Conservation (phyloP, 2,888 invertebrate genomes). For the Pheosia gnoma region DNA sequence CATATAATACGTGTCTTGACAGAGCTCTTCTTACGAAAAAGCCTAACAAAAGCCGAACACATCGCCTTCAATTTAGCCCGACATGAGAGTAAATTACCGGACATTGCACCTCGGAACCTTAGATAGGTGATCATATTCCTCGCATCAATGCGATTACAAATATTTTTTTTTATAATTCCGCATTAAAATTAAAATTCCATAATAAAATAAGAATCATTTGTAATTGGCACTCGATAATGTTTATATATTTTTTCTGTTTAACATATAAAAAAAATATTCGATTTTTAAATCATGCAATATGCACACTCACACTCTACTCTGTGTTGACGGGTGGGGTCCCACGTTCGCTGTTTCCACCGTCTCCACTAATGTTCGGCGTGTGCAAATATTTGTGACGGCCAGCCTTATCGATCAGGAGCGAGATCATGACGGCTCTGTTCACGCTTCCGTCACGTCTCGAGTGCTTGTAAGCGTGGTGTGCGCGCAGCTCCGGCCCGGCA, state of each 20-base stretch:
- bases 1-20: no score
- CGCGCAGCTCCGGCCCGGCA: slow-evolving; percentile 44
- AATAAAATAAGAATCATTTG: no score
- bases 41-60: no score
- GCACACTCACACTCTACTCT: neutral
- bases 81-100: no score
- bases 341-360: slow-evolving; percentile 49
- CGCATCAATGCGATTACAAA: neutral
- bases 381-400: slow-evolving; percentile 78
- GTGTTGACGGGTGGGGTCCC: neutral
- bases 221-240: no score
- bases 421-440: slow-evolving; percentile 67
- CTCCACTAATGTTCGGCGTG: slow-evolving; percentile 72
- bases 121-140: no score
- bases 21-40: no score
- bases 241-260: no score
- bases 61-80: no score
- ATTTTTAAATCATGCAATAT: neutral
- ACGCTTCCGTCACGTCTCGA: slow-evolving; percentile 75
- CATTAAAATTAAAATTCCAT: no score
- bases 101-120: no score
- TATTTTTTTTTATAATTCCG: neutral
- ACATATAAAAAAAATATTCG: neutral
- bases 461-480: slow-evolving; percentile 66
- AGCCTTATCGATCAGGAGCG: slow-evolving; percentile 76